Evolutionary conservation across 2,797 vertebrate species (phyloP).

Genomic region (Xiphophorus birchmanni): DNA sequence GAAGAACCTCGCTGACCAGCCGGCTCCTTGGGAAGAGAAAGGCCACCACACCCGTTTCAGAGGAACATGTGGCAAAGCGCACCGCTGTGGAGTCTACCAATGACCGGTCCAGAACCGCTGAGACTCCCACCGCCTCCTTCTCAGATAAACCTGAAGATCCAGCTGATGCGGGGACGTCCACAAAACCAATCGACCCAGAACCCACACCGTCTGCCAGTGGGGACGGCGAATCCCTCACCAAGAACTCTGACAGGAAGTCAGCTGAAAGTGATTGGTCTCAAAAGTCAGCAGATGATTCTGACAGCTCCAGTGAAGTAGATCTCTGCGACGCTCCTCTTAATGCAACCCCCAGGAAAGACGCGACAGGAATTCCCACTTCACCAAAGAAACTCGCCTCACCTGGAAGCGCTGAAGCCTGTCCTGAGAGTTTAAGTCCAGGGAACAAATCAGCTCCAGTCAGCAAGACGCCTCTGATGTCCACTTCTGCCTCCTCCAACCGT

Average conservation of each 20-base stretch:
- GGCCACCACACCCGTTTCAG: constrained; percentile 48
- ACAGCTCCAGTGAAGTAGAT: constrained; percentile 65
- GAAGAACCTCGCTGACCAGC: constrained; percentile 53
- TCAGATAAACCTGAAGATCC: constrained; percentile 12
- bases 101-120: not conserved
- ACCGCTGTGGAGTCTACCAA: not conserved
- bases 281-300: constrained; percentile 40
- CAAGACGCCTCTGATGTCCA: constrained; percentile 12
- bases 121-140: constrained; percentile 39
- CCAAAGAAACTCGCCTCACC: constrained; percentile 30
- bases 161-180: not conserved
- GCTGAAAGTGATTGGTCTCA: constrained; percentile 5
- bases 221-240: constrained; percentile 19
- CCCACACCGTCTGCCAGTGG: constrained; percentile 11
- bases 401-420: constrained; percentile 16
- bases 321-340: constrained; percentile 54
- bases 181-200: constrained; percentile 13
- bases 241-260: constrained; percentile 19
- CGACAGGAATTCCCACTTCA: constrained; percentile 7
- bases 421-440: constrained; percentile 19
- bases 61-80: constrained; percentile 54
- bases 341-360: constrained; percentile 28
- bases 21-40: constrained; percentile 77
- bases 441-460: constrained; percentile 11
- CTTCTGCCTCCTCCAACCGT: constrained; percentile 18